Evolutionary conservation across 2,797 vertebrate genomes (phyloP), one percentile per base, ranked within the genome.

Genomic region (Anguilla anguilla): DNA sequence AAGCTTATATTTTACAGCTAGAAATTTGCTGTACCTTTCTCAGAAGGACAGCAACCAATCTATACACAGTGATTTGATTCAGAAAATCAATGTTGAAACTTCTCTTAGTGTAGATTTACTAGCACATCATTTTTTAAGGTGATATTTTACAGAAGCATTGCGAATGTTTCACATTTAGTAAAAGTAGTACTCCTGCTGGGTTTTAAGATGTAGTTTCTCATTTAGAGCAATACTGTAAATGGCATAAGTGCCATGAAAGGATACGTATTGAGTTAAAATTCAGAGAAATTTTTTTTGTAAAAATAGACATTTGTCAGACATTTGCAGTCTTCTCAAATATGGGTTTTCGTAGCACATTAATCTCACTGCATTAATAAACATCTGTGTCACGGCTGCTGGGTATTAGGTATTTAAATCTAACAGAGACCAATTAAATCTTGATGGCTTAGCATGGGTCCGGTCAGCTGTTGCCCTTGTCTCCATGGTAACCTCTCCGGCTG

Each of bases 391-490:
- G 79, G 74, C 39, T 46, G 35, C 39, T 79, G 74, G 15, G 7
- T 46, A 22, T 79, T 35, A 2, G 22, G 17, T 51, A n/a, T 82
- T 82, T 82, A 25, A 49, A 19, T 79, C 19, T 25, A 82, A 51
- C 79, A 2, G 79, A n/a, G 79, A 25, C 79, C 79, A 51, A 82
- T 82, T 82, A 82, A 82, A 79, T 46, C 17, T 46, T 17, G n/a
- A 43, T 6, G 22, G 46, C 25, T 49, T 82, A 49, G 22, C 43
- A 25, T 51, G 46, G 79, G 43, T 22, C 79, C 22, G 51, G 22
- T n/a, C 79, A 82, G 43, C 46, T 82, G 46, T 82, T 82, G 35
- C 35, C 35, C 43, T 51, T 11, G 25, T 82, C 79, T 51, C 79
- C 22, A 11, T 82, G 6, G 43, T 49, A 82, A 82, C 39, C 74